phyloP scores from a whole-genome alignment of 2,797 vertebrate genomes.

The Denticeps clupeoides region DNA sequence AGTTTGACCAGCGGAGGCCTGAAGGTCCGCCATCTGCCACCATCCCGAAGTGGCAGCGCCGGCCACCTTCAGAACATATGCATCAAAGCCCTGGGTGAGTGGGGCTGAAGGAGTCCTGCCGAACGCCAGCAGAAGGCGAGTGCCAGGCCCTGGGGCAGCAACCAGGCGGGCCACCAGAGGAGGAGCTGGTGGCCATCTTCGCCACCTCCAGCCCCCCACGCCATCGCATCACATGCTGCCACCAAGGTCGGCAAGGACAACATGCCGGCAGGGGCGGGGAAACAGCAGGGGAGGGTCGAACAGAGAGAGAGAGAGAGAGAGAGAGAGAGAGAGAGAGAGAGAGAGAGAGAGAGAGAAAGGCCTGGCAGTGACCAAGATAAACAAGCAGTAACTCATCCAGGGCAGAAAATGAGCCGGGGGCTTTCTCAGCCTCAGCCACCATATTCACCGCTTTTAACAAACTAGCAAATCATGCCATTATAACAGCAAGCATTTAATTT shows the following conservation, averaged over 20 bases:
- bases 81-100: conserved; percentile 74
- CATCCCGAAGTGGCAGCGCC: conserved; percentile 67
- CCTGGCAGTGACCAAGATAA: neutral
- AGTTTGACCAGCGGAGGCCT: conserved; percentile 81
- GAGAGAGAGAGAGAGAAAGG: neutral
- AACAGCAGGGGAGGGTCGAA: neutral
- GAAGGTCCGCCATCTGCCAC: conserved; percentile 96
- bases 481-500: no score
- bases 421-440: no score
- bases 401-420: no score
- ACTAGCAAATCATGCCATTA: no score
- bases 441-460: no score
- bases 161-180: conserved; percentile 33
- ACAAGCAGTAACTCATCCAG: neutral
- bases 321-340: neutral
- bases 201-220: neutral
- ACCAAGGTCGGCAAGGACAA: conserved; percentile 23
- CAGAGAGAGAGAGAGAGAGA: neutral
- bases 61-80: conserved; percentile 93
- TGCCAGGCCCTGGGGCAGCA: conserved; percentile 41
- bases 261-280: conserved; percentile 16
- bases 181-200: conserved; percentile 22
- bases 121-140: conserved; percentile 38
- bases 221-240: conserved; percentile 24
- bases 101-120: conserved; percentile 38